Evolutionary conservation across 2,113 vertebrate species (phyloP), one percentile per base, ranked within the genome.

Genomic region (Oryzias woworae): DNA sequence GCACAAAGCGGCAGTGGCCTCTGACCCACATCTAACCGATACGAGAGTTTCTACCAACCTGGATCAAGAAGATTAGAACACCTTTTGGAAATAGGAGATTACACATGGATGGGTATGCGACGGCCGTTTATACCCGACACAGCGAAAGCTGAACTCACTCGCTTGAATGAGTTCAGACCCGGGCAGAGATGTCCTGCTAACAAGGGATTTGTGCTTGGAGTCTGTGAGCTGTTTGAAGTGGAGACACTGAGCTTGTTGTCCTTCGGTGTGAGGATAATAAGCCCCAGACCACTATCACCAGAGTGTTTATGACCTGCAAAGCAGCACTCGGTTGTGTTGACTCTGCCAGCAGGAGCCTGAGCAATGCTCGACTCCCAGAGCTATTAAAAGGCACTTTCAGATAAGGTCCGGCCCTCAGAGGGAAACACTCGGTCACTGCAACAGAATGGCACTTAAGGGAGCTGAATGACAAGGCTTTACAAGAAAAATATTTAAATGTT

Each of bases 221-320:
- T 62, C 69, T 43, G 6, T 24, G 48, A 60, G 20, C 73, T 79
- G 75, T 84, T 81, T 78, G 73, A 55, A 58, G 66, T 76, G 61
- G 69, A 71, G 69, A 64, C 72, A 58, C 36, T 53, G 44, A 51
- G 67, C 73, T 72, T 62, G 54, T 64, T 74, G 76, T 80, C 75
- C 70, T 76, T 78, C 62, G 75, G 69, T 66, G 51, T 15, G 77
- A 73, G 77, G 79, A 78, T 78, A 85, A 89, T 81, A 71, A 81
- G 82, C 84, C 79, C 67, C 54, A 12, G 69, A 79, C 74, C 79
- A 81, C 71, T 83, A 87, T 87, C 80, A 82, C 51, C 78, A 79
- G 62, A 87, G 81, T 87, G 87, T 92, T 91, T 91, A 92, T 77
- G 83, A 80, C 78, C 84, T 82, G 89, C 83, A 80, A 87, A 84